These are phyloP conservation scores for Echeneis naucrates DNA, from an alignment of 2,797 vertebrate genomes.

Conservation along the genomic window DNA sequence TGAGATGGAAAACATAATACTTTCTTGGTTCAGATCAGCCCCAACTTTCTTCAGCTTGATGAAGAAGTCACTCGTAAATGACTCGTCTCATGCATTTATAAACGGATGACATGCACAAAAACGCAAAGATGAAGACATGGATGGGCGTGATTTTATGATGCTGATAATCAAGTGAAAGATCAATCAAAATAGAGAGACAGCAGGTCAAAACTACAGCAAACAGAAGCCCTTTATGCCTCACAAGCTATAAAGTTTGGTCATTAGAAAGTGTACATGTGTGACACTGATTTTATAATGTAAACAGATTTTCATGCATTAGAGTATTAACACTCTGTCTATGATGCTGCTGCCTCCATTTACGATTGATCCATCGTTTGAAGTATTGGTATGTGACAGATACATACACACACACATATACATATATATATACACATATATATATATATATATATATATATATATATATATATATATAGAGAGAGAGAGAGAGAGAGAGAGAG, in stretches of 20 bases:
- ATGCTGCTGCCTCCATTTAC: conserved; percentile 59
- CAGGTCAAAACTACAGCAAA: conserved; percentile 43
- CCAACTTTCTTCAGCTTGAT: conserved; percentile 20
- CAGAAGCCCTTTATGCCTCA: conserved; percentile 36
- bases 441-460: conserved; percentile 35
- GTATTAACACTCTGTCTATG: conserved; percentile 63
- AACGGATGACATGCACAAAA: conserved; percentile 41
- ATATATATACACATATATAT: conserved; percentile 45
- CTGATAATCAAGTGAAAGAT: conserved; percentile 65
- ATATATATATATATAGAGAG: too few species aligned
- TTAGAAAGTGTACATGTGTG: conserved; percentile 45
- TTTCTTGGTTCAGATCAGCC: conserved; percentile 21
- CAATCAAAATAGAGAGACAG: conserved; percentile 56
- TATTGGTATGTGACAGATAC: conserved; percentile 58
- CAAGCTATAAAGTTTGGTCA: conserved; percentile 55
- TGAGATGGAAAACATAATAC: conserved; percentile 24
- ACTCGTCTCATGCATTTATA: conserved; percentile 47
- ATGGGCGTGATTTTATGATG: conserved; percentile 37
- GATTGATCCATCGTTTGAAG: conserved; percentile 66
- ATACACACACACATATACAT: conserved; percentile 23
- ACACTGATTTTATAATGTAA: conserved; percentile 66
- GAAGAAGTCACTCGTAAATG: conserved; percentile 27
- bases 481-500: too few species aligned
- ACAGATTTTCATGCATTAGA: conserved; percentile 74
- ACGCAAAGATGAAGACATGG: conserved; percentile 34